Conservation (phyloP, 2,113 vertebrate species). For the Aix galericulata region DNA sequence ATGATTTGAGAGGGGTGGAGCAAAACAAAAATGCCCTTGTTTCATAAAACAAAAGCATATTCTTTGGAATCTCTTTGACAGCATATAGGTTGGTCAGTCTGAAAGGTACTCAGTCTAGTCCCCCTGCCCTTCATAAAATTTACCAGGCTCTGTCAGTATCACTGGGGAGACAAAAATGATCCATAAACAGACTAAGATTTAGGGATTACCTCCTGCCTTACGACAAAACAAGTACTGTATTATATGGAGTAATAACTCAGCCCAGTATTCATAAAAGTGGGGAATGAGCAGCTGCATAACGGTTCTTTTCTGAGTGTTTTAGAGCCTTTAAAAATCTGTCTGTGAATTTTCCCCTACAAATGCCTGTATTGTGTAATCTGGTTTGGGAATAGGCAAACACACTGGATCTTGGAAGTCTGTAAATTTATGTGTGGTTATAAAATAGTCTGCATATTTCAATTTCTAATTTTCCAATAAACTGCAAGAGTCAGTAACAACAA, state of each 20-base stretch:
- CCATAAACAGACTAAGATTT: neutral
- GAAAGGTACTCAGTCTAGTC: neutral
- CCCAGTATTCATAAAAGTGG: neutral
- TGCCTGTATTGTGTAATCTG: slow-evolving; percentile 27
- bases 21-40: neutral
- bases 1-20: neutral
- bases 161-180: neutral
- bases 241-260: slow-evolving; percentile 21
- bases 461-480: slow-evolving; percentile 44
- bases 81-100: neutral
- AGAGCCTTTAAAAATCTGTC: slow-evolving; percentile 34
- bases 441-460: slow-evolving; percentile 39
- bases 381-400: neutral
- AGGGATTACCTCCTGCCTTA: slow-evolving; percentile 30
- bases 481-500: neutral
- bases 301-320: neutral
- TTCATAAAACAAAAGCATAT: slow-evolving; percentile 21
- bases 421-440: slow-evolving; percentile 21
- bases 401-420: neutral
- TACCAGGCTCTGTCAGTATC: neutral
- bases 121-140: neutral
- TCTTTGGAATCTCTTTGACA: neutral
- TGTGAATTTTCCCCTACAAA: slow-evolving; percentile 24
- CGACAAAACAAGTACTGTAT: slow-evolving; percentile 37
- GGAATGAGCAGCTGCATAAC: slow-evolving; percentile 18